Percentiles rank a stretch among this genome's conserved stretches.
Conservation (phyloP, 2,797 vertebrate genomes). For the Oreochromis grahami region DNA sequence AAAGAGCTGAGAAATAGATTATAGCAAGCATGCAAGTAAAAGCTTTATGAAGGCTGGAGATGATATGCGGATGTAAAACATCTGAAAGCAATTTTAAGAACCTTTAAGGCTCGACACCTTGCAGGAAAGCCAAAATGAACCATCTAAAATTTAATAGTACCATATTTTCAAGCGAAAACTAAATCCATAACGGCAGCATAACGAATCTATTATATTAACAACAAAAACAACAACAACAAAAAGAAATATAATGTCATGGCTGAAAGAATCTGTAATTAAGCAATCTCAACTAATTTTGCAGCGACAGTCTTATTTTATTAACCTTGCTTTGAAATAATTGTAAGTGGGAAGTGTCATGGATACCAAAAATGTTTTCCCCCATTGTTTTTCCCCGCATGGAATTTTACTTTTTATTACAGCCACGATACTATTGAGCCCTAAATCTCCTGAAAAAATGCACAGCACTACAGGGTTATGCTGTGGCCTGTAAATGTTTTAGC, state of each 20-base stretch:
- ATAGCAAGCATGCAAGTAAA: not conserved
- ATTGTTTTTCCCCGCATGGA: not conserved
- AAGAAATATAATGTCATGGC: not conserved
- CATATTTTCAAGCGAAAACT: not conserved
- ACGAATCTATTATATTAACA: not conserved
- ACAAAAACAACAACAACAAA: not conserved
- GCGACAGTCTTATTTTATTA: not conserved
- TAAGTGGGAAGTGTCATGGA: not conserved
- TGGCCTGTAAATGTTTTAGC: not conserved
- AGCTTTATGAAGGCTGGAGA: not conserved
- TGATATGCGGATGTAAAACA: not conserved
- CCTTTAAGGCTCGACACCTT: not conserved
- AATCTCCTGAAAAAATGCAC: not conserved
- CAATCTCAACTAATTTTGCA: not conserved
- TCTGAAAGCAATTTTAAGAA: not conserved
- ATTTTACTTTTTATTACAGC: not conserved
- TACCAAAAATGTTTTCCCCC: not conserved
- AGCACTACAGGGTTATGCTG: not conserved
- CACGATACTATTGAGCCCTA: not conserved
- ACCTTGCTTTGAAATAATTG: not conserved
- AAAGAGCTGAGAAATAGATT: not conserved
- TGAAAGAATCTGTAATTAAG: not conserved
- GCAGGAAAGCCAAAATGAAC: conserved; percentile 13
- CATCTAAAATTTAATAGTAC: not conserved
- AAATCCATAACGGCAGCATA: not conserved